These are phyloP conservation scores for Incurvaria masculella DNA, from an alignment of 2,888 invertebrate species.

Conservation along the genomic window DNA sequence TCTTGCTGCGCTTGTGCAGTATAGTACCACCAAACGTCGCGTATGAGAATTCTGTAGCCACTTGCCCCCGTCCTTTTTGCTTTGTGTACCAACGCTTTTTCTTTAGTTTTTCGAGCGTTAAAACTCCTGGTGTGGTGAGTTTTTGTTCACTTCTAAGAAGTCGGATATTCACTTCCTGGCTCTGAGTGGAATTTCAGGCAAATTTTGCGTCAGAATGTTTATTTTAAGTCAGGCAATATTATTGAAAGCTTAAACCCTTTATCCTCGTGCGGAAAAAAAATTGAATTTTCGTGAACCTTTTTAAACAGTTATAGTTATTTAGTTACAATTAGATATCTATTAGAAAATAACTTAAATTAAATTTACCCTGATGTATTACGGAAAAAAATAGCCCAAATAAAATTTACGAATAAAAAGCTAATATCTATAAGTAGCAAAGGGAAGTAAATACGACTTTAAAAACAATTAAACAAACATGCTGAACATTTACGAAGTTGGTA, in stretches of 20 bases:
- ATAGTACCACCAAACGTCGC: neutral
- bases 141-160: neutral
- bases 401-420: no score
- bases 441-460: no score
- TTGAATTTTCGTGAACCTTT: slow-evolving; percentile 19
- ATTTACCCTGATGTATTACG: neutral
- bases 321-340: neutral
- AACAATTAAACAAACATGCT: no score
- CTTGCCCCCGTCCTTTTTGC: neutral
- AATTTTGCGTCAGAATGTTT: no score
- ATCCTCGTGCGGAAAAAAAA: no score
- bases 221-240: no score
- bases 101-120: neutral
- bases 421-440: no score
- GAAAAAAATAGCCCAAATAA: neutral
- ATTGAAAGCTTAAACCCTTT: no score
- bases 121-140: neutral
- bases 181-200: no score
- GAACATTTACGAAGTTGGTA: no score
- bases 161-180: no score
- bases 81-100: neutral
- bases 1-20: neutral
- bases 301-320: slow-evolving; percentile 22
- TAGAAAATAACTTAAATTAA: neutral
- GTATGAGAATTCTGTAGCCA: neutral